Conservation (phyloP, 1,140 invertebrate genomes). For the Drosophila ercepeae region DNA sequence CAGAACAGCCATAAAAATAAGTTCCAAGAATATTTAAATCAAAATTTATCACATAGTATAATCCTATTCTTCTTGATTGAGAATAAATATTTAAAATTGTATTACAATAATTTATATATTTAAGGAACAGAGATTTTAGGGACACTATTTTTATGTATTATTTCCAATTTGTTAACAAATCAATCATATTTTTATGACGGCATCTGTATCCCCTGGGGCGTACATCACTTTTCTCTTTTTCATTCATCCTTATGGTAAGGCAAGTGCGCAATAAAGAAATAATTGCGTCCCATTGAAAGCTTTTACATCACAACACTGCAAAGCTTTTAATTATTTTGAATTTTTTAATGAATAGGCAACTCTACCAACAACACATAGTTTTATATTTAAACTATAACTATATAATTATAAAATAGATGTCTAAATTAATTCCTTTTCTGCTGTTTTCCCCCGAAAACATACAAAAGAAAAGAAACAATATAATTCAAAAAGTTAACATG, state of each 20-base stretch:
- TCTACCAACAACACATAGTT: no score
- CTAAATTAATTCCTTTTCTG: not conserved
- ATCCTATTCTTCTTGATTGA: no score
- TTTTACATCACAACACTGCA: slow-evolving; percentile 12
- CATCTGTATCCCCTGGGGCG: not conserved
- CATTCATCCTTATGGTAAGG: not conserved
- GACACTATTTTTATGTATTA: no score
- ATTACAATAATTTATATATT: no score
- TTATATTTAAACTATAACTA: no score
- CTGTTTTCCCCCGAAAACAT: no score
- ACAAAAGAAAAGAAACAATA: not conserved
- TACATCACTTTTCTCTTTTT: not conserved
- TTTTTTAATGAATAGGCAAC: not conserved
- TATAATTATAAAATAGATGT: no score
- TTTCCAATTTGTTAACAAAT: no score
- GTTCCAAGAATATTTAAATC: not conserved
- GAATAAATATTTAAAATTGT: no score
- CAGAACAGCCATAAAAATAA: not conserved
- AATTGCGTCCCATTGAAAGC: not conserved
- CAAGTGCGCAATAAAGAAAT: slow-evolving; percentile 11
- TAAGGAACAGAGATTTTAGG: no score
- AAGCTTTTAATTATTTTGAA: slow-evolving; percentile 1
- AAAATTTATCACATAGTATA: no score
- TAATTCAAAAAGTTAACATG: not conserved
- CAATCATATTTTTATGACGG: not conserved